phyloP scores from a whole-genome alignment of 2,888 invertebrate genomes.

The Cephonodes hylas region DNA sequence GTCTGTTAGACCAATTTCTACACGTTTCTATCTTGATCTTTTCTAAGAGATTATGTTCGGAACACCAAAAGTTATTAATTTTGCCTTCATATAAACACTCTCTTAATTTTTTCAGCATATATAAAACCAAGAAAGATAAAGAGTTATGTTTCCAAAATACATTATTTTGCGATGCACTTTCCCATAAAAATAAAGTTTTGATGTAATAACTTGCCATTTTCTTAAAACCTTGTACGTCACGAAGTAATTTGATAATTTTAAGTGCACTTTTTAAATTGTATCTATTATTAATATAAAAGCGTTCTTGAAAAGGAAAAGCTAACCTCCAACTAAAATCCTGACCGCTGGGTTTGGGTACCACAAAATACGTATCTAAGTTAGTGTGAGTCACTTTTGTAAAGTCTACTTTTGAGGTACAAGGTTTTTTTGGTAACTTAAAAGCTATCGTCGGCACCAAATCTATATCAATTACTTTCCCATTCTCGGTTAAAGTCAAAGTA shows the following conservation, averaged over 20 bases:
- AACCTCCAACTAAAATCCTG: conserved; percentile 56
- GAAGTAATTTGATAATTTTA: conserved; percentile 52
- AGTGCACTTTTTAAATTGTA: conserved; percentile 54
- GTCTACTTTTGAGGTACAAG: conserved; percentile 39
- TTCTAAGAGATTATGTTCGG: conserved; percentile 50
- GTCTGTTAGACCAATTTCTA: conserved; percentile 49
- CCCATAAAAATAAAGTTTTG: conserved; percentile 61
- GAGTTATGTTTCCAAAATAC: conserved; percentile 51
- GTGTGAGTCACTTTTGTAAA: conserved; percentile 39
- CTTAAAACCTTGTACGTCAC: conserved; percentile 55
- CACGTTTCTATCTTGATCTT: conserved; percentile 49
- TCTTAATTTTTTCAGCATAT: conserved; percentile 51
- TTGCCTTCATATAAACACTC: conserved; percentile 37
- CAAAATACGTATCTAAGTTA: conserved; percentile 44
- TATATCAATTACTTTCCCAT: conserved; percentile 48
- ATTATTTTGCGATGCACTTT: conserved; percentile 34
- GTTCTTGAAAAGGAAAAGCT: conserved; percentile 59
- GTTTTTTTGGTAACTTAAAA: conserved; percentile 46
- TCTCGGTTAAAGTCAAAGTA: conserved; percentile 47
- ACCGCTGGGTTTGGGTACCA: conserved; percentile 56
- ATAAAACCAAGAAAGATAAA: conserved; percentile 44
- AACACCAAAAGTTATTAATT: conserved; percentile 57
- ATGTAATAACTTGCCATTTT: conserved; percentile 60
- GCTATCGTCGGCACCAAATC: conserved; percentile 59
- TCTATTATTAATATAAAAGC: conserved; percentile 41